Evolutionary conservation across 2,888 invertebrate genomes (phyloP), one percentile per base, ranked within the genome.

Genomic region (Galerucella calmariensis): DNA sequence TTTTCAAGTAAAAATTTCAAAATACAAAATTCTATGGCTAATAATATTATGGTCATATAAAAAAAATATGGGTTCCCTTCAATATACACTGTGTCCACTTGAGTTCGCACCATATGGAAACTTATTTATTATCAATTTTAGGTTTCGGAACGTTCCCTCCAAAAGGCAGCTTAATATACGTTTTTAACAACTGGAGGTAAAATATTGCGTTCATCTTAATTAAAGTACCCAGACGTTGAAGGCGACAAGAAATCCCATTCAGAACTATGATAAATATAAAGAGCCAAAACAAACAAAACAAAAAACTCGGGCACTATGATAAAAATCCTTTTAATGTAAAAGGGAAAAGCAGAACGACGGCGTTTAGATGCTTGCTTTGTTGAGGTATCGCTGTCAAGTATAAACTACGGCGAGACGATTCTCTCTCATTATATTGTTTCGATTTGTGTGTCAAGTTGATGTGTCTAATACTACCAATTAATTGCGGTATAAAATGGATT

Each of bases 311-410:
- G 1, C 11, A 14, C n/a, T 8, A 6, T 56, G 20, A 56, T 20
- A 56, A 56, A 20, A 20, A 56, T 20, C 56, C 56, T 56, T 56
- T 56, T 56, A 56, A 56, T 16, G 16, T 14, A n/a, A 56, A 56
- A 56, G 9, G 56, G 8, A 56, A 20, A 56, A 20, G 56, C 20
- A 2, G 2, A 48, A 48, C 48, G 48, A 48, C 48, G 48, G 48
- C 12, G 14, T 48, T 48, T 14, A 48, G 12, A 48, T 14, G 12
- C 14, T 12, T 11, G 14, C 4, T 12, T 48, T 12, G 11, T 48
- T 48, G 12, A 14, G 12, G 11, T 48, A 48, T 48, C 48, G 12
- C 48, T 48, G 5, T 48, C 48, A 48, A 48, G 14, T 46, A 46
- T 46, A 14, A 41, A 8, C 35, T 48, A 12, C 48, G 48, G 3